phyloP scores from a whole-genome alignment of 2,797 vertebrate genomes.

The Melanogrammus aeglefinus region DNA sequence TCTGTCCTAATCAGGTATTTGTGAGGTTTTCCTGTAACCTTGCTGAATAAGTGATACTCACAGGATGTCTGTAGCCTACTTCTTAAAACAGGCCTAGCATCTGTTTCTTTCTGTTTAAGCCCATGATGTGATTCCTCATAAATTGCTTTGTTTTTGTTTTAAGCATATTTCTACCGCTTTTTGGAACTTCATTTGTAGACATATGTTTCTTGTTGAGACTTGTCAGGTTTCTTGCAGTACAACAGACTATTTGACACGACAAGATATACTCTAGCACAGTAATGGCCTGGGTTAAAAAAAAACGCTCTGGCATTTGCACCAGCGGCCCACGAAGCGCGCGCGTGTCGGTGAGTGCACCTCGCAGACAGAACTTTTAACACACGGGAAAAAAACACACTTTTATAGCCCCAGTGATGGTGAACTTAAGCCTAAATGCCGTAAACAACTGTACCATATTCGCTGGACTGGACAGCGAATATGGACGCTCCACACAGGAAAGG shows the following conservation, averaged over 20 bases:
- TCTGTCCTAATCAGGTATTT: conserved; percentile 8
- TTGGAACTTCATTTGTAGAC: not conserved
- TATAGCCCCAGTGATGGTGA: no score
- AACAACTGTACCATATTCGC: no score
- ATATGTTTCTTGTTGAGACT: conserved; percentile 1
- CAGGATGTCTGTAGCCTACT: not conserved
- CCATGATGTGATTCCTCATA: not conserved
- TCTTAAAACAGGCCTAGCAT: not conserved
- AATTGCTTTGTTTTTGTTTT: not conserved
- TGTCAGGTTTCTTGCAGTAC: not conserved
- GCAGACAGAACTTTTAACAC: no score
- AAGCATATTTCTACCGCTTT: not conserved
- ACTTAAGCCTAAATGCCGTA: no score
- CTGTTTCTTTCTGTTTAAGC: conserved; percentile 1
- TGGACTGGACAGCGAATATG: no score
- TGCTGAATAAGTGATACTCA: conserved; percentile 2
- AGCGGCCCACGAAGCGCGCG: no score
- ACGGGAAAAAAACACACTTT: no score
- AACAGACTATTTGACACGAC: not conserved
- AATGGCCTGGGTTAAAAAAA: no score
- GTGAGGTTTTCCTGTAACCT: conserved; percentile 4
- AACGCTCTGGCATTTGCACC: no score
- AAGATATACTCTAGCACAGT: not conserved
- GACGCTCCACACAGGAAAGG: no score
- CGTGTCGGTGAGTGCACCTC: no score